Base-by-base conservation (phyloP, 1,140 invertebrate genomes). In the Branchinecta lynchi region DNA sequence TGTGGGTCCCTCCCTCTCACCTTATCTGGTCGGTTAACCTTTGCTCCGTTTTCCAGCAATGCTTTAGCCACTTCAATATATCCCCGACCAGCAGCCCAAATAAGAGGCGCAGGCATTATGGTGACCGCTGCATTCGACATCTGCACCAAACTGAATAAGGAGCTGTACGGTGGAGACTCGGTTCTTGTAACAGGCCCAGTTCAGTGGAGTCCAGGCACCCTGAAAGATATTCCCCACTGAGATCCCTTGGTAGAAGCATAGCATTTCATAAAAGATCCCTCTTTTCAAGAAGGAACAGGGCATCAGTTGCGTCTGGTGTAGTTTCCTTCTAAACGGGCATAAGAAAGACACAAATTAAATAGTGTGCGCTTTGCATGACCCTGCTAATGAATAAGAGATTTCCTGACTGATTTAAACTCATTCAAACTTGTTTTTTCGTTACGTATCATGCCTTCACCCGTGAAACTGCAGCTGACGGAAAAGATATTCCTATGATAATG, bases 101-200 rank as follows among this genome's bases (percentile, higher is more conserved):
- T 83, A 70, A 98, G 78, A 3, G 93, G 92, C 12, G 92, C 90
- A 76, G 96, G 96, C 90, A 78, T 96, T 91, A 80, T 93, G 95
- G 79, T 96, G 95, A 71, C 94, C 96, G 77, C 96, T 92, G 8
- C 93, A 88, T 80, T 98, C 96, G 7, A 93, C 88, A 78, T 97
- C 93, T 0, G 95, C 94, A 65, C 89, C 90, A 72, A 86, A 85
- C 67, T 92, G 86, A 68, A 98, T 78, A n/a, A 99, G 79, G 70
- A 92, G 77, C 45, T 83, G 82, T 17, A 92, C 93, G 70, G 90
- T 83, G 32, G 88, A 85, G 10, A 86, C 84, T 73, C 87, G 85
- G 6, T 93, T 93, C 79, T 96, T 94, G 77, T 99, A 98, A 8
- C 89, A 86, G 0, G 93, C 93, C 96, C 96, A 99, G 90, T 98